Percentiles rank a stretch among this genome's conserved stretches.
These are phyloP conservation scores for Brenthis hecate DNA, from an alignment of 2,888 invertebrate species.

Conservation along the genomic window DNA sequence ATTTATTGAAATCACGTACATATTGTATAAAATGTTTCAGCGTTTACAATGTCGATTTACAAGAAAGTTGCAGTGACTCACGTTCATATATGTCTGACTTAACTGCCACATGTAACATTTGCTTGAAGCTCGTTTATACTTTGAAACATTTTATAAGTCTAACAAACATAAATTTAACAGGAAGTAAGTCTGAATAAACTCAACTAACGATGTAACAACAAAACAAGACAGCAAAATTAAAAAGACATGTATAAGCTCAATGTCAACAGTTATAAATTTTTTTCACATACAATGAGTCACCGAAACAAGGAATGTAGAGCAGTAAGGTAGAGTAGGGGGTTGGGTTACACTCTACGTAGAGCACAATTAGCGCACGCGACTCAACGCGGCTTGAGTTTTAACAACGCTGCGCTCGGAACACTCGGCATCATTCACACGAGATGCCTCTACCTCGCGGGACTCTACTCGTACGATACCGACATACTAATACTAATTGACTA, in stretches of 20 bases:
- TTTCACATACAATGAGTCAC: conserved; percentile 62
- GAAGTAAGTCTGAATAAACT: conserved; percentile 36
- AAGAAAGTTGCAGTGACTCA: no score
- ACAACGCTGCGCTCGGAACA: conserved; percentile 70
- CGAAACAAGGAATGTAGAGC: conserved; percentile 69
- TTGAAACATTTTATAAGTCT: not conserved
- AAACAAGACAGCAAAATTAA: conserved; percentile 30
- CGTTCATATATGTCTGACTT: no score
- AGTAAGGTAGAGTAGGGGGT: conserved; percentile 40
- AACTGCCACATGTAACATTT: not conserved
- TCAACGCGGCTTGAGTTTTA: conserved; percentile 80
- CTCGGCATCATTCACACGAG: conserved; percentile 75
- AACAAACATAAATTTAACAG: not conserved
- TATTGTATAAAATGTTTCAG: not conserved
- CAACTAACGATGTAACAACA: conserved; percentile 43
- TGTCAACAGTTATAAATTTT: conserved; percentile 73
- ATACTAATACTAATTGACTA: conserved; percentile 56
- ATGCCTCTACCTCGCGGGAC: conserved; percentile 57
- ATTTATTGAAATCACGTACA: conserved; percentile 7
- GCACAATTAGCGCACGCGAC: conserved; percentile 80
- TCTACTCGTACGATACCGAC: conserved; percentile 54
- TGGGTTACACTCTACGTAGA: conserved; percentile 55
- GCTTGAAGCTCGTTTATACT: not conserved
- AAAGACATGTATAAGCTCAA: conserved; percentile 61
- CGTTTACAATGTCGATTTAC: no score